Conservation (phyloP, 2,888 invertebrate species). For the Troglohyphantes excavatus region DNA sequence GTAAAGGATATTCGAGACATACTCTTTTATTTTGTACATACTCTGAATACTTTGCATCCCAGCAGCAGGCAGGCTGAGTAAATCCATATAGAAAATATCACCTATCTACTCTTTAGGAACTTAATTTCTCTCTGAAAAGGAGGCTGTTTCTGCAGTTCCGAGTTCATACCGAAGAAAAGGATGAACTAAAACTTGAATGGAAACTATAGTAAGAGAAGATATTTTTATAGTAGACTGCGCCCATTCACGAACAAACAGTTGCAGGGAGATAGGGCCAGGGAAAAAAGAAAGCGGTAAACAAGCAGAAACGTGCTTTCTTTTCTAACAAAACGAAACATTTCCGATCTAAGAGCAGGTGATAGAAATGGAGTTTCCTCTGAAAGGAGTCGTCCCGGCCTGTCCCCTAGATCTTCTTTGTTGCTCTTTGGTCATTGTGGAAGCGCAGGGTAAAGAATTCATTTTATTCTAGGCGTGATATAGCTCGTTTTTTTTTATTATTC, state of each 20-base stretch:
- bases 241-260: conserved; percentile 49
- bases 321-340: conserved; percentile 47
- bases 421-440: neutral
- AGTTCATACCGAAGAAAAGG: conserved; percentile 61
- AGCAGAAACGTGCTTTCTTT: conserved; percentile 60
- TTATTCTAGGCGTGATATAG: neutral
- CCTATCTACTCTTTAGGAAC: neutral
- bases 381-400: conserved; percentile 8
- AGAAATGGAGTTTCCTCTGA: conserved; percentile 29
- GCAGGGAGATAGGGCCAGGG: neutral
- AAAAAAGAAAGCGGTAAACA: conserved; percentile 46
- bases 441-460: neutral
- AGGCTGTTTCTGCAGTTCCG: neutral
- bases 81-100: too few species aligned
- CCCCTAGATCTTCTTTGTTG: neutral
- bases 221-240: conserved; percentile 22
- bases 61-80: too few species aligned
- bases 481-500: too few species aligned
- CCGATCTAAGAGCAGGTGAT: conserved; percentile 57
- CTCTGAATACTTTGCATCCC: too few species aligned
- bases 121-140: neutral
- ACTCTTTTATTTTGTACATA: too few species aligned
- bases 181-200: conserved; percentile 52
- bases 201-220: conserved; percentile 52
- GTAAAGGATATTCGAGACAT: too few species aligned